These are phyloP conservation scores for Tridacna gigas DNA, from an alignment of 2,888 invertebrate genomes.

Conservation along the genomic window DNA sequence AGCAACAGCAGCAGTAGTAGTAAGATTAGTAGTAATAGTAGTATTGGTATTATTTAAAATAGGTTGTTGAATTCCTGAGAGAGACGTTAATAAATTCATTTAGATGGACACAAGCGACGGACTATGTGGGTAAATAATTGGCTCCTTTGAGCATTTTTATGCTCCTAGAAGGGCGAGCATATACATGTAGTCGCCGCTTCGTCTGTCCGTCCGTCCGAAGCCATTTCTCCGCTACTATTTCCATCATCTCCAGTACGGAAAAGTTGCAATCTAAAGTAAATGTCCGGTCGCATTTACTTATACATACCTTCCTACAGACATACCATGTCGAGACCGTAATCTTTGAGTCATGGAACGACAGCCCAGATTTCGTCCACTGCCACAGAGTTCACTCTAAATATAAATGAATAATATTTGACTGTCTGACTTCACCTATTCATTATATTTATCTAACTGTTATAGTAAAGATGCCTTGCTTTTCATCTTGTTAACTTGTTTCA, in stretches of 20 bases:
- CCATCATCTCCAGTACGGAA: neutral
- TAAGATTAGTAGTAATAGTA: no score
- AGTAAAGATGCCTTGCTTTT: neutral
- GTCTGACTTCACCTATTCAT: neutral
- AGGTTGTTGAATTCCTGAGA: neutral
- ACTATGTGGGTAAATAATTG: neutral
- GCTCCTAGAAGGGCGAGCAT: no score
- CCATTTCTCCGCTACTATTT: neutral
- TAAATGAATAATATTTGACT: neutral
- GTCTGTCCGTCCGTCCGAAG: no score
- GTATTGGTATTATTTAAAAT: neutral
- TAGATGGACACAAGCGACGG: neutral
- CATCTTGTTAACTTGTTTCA: no score
- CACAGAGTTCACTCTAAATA: conserved; percentile 21
- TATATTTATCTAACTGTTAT: neutral
- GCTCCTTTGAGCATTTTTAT: neutral
- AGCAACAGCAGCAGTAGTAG: no score
- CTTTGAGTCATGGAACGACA: conserved; percentile 33
- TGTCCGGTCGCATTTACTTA: neutral
- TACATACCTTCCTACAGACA: conserved; percentile 31
- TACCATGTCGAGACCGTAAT: conserved; percentile 27
- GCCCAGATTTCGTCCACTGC: conserved; percentile 32
- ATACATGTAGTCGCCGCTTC: no score
- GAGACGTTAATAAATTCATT: neutral
- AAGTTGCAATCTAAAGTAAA: neutral